Percentiles rank a stretch among this genome's conserved stretches.
Evolutionary conservation across 2,888 invertebrate species (phyloP).

Genomic region (Rhogogaster chlorosoma): DNA sequence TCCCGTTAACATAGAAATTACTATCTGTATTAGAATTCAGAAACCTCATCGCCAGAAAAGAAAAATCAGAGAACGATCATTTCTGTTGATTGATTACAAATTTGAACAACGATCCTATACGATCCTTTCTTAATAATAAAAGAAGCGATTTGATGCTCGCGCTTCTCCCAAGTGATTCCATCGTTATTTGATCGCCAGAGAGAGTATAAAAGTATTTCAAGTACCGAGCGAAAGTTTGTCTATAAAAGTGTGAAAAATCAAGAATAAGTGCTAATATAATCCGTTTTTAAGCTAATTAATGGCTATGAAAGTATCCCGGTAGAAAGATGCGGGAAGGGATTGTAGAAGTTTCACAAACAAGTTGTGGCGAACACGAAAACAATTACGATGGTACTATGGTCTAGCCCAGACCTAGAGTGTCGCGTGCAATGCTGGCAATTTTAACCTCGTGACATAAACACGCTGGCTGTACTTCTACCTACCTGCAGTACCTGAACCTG

Average conservation of each 20-base stretch:
- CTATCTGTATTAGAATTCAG: background rate
- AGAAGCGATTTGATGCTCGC: background rate
- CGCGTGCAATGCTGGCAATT: slow-evolving; percentile 17
- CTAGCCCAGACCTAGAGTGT: background rate
- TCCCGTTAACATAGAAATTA: background rate
- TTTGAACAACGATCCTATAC: background rate
- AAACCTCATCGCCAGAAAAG: background rate
- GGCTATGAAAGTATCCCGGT: background rate
- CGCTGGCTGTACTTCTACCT: background rate
- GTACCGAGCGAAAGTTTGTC: background rate
- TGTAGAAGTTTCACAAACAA: slow-evolving; percentile 14
- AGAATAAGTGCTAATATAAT: background rate
- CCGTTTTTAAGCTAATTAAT: background rate
- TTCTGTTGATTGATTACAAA: background rate
- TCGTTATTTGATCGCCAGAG: background rate
- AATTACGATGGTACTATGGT: slow-evolving; percentile 18
- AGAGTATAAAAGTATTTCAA: background rate
- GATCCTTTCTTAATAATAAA: background rate
- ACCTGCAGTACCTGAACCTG: background rate
- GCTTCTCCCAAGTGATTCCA: too few relatives aligned
- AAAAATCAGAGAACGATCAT: background rate
- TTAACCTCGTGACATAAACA: slow-evolving; percentile 46
- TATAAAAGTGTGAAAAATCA: background rate
- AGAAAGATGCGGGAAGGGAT: background rate
- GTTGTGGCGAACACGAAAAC: slow-evolving; percentile 33